Conservation (phyloP, 2,888 invertebrate species). For the Cephus spinipes region DNA sequence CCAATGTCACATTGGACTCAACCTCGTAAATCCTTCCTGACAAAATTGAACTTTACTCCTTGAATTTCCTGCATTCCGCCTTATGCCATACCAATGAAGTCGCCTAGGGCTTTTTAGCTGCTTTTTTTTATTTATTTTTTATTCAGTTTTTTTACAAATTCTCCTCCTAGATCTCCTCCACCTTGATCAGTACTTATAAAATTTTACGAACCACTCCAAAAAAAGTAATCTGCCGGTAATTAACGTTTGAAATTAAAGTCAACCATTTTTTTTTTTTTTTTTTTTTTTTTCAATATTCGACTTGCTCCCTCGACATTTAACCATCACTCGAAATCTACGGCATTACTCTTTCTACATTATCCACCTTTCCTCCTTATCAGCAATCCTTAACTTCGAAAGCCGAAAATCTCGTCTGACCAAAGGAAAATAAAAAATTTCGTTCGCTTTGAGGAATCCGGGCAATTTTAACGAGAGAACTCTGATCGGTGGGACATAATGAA, state of each 20-base stretch:
- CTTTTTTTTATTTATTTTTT: too few relatives aligned
- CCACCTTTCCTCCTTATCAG: slow-evolving; percentile 13
- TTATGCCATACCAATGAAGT: too few relatives aligned
- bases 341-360: background rate
- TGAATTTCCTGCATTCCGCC: background rate
- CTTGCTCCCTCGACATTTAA: too few relatives aligned
- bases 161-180: too few relatives aligned
- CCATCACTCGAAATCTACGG: background rate
- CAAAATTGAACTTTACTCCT: background rate
- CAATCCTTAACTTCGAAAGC: slow-evolving; percentile 16
- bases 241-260: too few relatives aligned
- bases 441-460: slow-evolving; percentile 4
- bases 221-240: too few relatives aligned
- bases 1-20: background rate
- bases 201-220: too few relatives aligned
- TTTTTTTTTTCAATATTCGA: too few relatives aligned
- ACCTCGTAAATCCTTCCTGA: background rate
- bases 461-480: slow-evolving; percentile 28
- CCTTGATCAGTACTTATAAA: too few relatives aligned
- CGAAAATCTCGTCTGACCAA: background rate
- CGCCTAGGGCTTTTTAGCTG: too few relatives aligned
- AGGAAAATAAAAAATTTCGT: background rate
- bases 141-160: too few relatives aligned
- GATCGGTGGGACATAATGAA: background rate
- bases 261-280: too few relatives aligned